These are phyloP conservation scores for Philhelius pedissequus DNA, from an alignment of 2,888 invertebrate genomes.

Conservation along the genomic window DNA sequence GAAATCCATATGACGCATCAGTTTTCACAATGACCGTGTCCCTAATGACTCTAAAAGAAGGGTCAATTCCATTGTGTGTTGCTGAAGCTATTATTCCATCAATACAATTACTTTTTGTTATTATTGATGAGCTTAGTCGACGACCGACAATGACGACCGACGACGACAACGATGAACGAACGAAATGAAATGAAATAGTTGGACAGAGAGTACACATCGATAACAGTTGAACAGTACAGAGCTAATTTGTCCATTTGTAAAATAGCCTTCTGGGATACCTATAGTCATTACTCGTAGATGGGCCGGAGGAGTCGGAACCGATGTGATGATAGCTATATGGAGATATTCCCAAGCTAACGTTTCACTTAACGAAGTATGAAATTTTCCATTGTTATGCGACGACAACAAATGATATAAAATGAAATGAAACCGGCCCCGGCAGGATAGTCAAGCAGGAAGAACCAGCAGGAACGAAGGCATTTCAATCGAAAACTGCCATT, in stretches of 20 bases:
- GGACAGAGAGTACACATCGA: not conserved
- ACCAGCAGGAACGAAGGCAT: not conserved
- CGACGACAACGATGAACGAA: not conserved
- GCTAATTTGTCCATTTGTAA: slow-evolving; percentile 56
- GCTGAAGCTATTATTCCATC: slow-evolving; percentile 43
- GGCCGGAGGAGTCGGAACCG: not conserved
- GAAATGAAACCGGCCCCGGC: not conserved
- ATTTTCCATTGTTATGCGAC: slow-evolving; percentile 30
- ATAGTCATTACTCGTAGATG: not conserved
- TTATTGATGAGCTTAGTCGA: slow-evolving; percentile 34
- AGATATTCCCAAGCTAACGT: slow-evolving; percentile 23
- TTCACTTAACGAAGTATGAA: slow-evolving; percentile 61
- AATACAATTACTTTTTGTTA: slow-evolving; percentile 52
- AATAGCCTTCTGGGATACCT: slow-evolving; percentile 2
- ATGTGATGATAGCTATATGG: not conserved
- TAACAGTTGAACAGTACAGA: slow-evolving; percentile 34
- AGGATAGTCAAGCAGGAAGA: not conserved
- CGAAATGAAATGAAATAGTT: not conserved
- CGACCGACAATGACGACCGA: not conserved
- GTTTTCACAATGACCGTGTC: slow-evolving; percentile 5
- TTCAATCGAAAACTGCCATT: slow-evolving; percentile 42
- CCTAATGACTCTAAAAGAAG: slow-evolving; percentile 33
- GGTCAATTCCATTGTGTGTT: slow-evolving; percentile 51
- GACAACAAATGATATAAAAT: not conserved
- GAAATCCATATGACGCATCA: slow-evolving; percentile 31